Percentiles rank a stretch among this genome's conserved stretches.
phyloP scores from a whole-genome alignment of 1,140 invertebrate genomes.

The Ips nitidus region DNA sequence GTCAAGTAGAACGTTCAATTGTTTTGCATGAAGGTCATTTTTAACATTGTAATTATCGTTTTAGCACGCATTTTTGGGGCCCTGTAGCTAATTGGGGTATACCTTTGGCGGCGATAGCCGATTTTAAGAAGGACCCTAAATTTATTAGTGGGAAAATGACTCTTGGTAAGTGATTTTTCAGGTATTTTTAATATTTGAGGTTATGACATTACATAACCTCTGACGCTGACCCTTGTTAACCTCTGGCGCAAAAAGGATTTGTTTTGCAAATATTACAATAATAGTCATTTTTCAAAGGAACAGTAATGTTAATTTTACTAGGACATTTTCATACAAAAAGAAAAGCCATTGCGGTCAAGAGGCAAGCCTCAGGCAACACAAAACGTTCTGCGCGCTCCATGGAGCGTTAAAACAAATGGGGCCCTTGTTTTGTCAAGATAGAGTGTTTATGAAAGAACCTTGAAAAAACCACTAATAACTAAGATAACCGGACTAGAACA shows the following conservation, averaged over 20 bases:
- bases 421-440: too few species aligned
- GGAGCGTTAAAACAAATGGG: too few species aligned
- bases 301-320: too few species aligned
- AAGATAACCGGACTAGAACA: too few species aligned
- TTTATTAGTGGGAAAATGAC: conserved; percentile 99
- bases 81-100: conserved; percentile 98
- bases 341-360: too few species aligned
- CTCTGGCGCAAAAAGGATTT: too few species aligned
- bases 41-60: conserved; percentile 39
- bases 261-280: neutral
- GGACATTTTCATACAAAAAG: too few species aligned
- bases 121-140: conserved; percentile 89
- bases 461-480: too few species aligned
- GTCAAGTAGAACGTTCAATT: conserved; percentile 36
- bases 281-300: neutral
- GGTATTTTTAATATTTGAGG: conserved; percentile 8
- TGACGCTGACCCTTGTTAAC: too few species aligned
- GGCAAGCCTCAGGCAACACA: too few species aligned
- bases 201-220: conserved; percentile 12
- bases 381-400: too few species aligned
- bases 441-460: too few species aligned
- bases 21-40: conserved; percentile 28
- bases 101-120: conserved; percentile 92
- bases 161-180: conserved; percentile 65
- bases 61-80: conserved; percentile 93